Conservation (phyloP, 2,888 invertebrate genomes). For the Morinoia aosen region DNA sequence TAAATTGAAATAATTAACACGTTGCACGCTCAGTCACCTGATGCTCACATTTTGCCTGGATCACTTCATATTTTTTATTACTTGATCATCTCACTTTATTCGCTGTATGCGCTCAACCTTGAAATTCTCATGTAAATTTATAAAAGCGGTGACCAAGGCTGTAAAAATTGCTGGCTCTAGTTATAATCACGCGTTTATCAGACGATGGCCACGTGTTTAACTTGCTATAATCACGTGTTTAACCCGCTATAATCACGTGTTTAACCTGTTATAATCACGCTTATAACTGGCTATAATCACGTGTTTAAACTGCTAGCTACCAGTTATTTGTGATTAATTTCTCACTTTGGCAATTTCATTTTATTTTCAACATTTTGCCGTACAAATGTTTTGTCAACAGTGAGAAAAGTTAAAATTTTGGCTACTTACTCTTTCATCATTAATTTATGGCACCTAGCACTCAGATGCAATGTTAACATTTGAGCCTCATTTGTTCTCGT, state of each 20-base stretch:
- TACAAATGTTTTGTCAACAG: background rate
- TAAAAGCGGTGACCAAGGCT: background rate
- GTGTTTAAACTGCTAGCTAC: background rate
- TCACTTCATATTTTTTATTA: background rate
- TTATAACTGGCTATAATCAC: too few relatives aligned
- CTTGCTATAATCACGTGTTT: too few relatives aligned
- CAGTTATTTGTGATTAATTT: background rate
- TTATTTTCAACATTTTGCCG: background rate
- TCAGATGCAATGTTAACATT: background rate
- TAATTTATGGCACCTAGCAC: background rate
- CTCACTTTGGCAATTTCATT: background rate
- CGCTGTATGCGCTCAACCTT: background rate
- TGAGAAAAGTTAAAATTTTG: background rate
- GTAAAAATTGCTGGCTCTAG: background rate
- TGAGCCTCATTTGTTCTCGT: background rate
- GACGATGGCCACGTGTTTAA: background rate
- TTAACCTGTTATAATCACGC: too few relatives aligned
- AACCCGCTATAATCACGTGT: too few relatives aligned
- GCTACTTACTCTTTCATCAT: background rate
- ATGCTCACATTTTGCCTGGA: background rate
- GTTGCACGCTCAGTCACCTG: background rate
- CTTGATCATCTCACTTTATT: background rate
- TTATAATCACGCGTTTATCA: background rate
- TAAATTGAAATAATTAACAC: background rate
- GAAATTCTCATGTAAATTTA: background rate